These are phyloP conservation scores for Chrysaora quinquecirrha DNA, from an alignment of 30 jellyfish, hydroid and myxozoan species.

Conservation along the genomic window DNA sequence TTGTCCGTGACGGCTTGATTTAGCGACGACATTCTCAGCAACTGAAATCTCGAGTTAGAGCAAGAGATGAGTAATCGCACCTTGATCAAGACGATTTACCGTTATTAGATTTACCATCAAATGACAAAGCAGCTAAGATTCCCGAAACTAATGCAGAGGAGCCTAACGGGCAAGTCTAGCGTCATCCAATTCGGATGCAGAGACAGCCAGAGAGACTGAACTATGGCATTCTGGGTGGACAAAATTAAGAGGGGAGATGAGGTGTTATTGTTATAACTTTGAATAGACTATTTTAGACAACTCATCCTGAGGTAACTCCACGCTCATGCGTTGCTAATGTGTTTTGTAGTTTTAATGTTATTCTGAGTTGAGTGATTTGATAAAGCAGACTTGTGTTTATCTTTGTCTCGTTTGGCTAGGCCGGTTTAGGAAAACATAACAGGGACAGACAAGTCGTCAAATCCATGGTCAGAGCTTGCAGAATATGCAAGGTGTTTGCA, in stretches of 20 bases:
- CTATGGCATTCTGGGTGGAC: conserved; percentile 46
- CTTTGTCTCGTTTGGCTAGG: no score
- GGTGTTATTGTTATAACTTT: no score
- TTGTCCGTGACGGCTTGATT: conserved; percentile 49
- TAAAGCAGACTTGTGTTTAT: no score
- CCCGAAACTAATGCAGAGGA: conserved; percentile 39
- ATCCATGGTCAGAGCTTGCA: no score
- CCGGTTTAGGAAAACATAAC: no score
- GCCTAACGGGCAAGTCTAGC: conserved; percentile 7
- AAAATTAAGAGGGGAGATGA: conserved; percentile 22
- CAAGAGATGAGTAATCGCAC: conserved; percentile 29
- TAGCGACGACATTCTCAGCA: conserved; percentile 66
- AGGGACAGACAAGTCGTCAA: no score
- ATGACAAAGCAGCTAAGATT: conserved; percentile 7
- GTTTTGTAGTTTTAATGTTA: no score
- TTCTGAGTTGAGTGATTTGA: no score
- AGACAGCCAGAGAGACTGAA: conserved; percentile 31
- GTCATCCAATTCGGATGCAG: conserved; percentile 14
- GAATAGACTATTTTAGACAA: no score
- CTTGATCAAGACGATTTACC: conserved; percentile 2
- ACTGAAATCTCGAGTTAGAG: conserved; percentile 37
- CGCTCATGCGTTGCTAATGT: no score
- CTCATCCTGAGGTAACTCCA: no score
- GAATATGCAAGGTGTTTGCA: no score
- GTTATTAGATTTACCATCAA: neutral